Conservation (phyloP, 2,888 invertebrate species). For the Sphaerophoria rueppellii region DNA sequence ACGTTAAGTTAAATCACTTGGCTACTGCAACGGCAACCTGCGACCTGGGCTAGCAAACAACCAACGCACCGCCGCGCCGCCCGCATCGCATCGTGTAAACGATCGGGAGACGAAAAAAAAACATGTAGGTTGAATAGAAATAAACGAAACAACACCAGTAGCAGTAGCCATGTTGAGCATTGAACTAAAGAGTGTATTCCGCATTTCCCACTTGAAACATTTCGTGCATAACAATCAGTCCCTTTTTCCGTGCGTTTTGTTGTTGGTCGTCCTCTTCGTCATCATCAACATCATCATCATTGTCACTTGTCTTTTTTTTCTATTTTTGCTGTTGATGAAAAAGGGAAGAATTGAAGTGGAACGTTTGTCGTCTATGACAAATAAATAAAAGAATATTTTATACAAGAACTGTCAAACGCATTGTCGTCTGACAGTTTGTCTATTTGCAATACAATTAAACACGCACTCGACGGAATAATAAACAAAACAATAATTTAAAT, state of each 20-base stretch:
- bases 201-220: constrained; percentile 73
- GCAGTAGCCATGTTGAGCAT: constrained; percentile 65
- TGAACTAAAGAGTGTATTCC: constrained; percentile 63
- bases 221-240: constrained; percentile 73
- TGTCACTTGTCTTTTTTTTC: constrained; percentile 7
- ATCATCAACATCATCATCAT: constrained; percentile 13
- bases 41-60: constrained; percentile 33
- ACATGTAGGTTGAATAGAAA: not conserved
- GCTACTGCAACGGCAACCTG: constrained; percentile 19
- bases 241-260: constrained; percentile 37
- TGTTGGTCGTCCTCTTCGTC: constrained; percentile 29
- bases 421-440: constrained; percentile 68
- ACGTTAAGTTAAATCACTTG: constrained; percentile 61
- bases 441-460: constrained; percentile 72
- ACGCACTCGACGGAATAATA: constrained; percentile 61
- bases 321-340: constrained; percentile 13
- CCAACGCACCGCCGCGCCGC: constrained; percentile 23
- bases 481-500: constrained; percentile 21
- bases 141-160: constrained; percentile 63
- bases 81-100: constrained; percentile 46
- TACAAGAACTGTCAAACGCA: constrained; percentile 59
- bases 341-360: constrained; percentile 49
- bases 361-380: constrained; percentile 30
- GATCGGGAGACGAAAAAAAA: constrained; percentile 32
- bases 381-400: constrained; percentile 16